phyloP scores from a whole-genome alignment of 2,888 invertebrate genomes.

The Alloplasta piceator region DNA sequence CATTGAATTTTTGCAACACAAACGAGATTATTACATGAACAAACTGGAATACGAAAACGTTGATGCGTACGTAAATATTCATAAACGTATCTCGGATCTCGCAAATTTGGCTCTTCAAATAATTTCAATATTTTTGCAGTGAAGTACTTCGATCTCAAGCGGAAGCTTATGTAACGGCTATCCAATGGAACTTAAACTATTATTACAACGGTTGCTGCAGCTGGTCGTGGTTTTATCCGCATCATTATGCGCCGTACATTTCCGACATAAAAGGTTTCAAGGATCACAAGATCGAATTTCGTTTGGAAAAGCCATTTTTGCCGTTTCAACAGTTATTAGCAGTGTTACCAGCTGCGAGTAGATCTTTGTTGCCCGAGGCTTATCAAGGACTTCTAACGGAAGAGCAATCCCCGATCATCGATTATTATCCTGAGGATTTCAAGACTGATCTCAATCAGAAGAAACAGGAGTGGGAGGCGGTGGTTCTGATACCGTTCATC shows the following conservation, averaged over 20 bases:
- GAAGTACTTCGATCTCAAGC: constrained; percentile 92
- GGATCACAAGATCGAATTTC: constrained; percentile 91
- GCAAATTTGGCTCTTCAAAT: constrained; percentile 17
- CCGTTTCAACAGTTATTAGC: constrained; percentile 96
- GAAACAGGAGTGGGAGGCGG: constrained; percentile 97
- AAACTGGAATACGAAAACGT: constrained; percentile 93
- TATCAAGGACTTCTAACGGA: constrained; percentile 92
- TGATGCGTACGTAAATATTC: constrained; percentile 81
- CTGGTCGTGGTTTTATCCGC: constrained; percentile 99
- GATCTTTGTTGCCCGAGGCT: constrained; percentile 89
- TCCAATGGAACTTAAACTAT: constrained; percentile 98
- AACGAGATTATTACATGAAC: constrained; percentile 95
- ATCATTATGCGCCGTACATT: constrained; percentile 98
- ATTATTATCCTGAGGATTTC: constrained; percentile 96
- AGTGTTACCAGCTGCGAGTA: constrained; percentile 94
- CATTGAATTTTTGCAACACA: constrained; percentile 93
- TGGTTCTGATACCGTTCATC: constrained; percentile 96
- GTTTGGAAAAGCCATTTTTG: constrained; percentile 93
- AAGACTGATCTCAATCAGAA: constrained; percentile 98
- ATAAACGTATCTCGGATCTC: background rate
- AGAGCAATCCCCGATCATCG: constrained; percentile 91
- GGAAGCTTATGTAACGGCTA: constrained; percentile 94
- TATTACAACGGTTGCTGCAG: constrained; percentile 98
- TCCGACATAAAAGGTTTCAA: constrained; percentile 95
- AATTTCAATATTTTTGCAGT: constrained; percentile 83